Evolutionary conservation across 1,140 invertebrate species (phyloP).

Genomic region (Littorina saxatilis): DNA sequence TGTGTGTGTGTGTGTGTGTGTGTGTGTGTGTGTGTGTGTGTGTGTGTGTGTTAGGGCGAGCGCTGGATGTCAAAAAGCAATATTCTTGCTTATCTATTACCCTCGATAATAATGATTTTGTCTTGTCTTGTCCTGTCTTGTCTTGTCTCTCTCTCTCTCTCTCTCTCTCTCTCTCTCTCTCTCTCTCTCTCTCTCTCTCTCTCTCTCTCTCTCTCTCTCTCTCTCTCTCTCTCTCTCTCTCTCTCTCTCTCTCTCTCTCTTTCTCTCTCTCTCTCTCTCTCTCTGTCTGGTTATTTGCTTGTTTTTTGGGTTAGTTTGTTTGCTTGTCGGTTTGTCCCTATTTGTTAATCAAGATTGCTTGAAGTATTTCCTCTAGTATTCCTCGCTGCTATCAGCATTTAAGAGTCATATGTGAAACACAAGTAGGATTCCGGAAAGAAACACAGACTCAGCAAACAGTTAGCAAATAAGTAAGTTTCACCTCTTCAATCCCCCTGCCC

Average conservation of each 20-base stretch:
- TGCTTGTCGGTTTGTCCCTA: not conserved
- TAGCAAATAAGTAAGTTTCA: no score
- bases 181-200: not conserved
- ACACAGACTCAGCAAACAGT: no score
- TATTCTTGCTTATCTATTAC: no score
- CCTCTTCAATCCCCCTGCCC: not conserved
- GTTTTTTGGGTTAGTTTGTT: not conserved
- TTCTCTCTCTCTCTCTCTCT: not conserved
- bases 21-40: conserved; percentile 14
- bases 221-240: conserved; percentile 5
- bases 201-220: conserved; percentile 19
- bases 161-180: not conserved
- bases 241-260: not conserved
- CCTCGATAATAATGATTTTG: no score
- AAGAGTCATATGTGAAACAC: no score
- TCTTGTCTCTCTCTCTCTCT: not conserved
- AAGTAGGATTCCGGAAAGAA: no score
- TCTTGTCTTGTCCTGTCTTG: not conserved
- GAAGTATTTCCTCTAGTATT: not conserved
- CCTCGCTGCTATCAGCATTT: not conserved
- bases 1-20: conserved; percentile 12
- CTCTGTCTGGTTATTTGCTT: not conserved
- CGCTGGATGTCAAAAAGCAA: not conserved
- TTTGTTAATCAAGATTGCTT: not conserved
- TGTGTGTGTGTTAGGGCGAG: no score